These are phyloP conservation scores for Parthenolecanium corni DNA, from an alignment of 2,888 invertebrate genomes.

Conservation along the genomic window DNA sequence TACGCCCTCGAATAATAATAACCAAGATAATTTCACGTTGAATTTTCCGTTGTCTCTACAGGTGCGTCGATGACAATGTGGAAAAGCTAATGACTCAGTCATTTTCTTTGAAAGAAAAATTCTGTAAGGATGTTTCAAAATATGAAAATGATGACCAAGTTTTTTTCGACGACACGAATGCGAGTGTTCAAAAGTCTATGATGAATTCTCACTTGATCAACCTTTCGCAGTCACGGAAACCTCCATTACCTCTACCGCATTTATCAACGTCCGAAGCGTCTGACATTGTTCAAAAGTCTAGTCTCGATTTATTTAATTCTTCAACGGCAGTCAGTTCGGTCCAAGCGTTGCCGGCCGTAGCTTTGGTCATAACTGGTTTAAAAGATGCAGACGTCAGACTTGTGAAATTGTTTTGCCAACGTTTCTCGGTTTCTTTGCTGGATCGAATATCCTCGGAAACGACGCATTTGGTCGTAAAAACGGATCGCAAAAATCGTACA, in stretches of 20 bases:
- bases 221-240: background rate
- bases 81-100: too few relatives aligned
- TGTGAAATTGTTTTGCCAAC: slow-evolving; percentile 1
- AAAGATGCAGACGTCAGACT: slow-evolving; percentile 8
- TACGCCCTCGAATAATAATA: too few relatives aligned
- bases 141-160: too few relatives aligned
- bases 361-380: background rate
- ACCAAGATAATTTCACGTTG: too few relatives aligned
- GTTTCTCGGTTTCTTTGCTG: background rate
- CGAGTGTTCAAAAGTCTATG: too few relatives aligned
- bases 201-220: background rate
- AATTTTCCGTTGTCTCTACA: too few relatives aligned
- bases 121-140: too few relatives aligned
- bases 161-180: too few relatives aligned
- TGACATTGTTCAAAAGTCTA: background rate
- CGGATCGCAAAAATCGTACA: background rate
- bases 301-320: slow-evolving; percentile 3
- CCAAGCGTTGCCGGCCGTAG: background rate
- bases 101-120: too few relatives aligned
- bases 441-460: slow-evolving; percentile 6
- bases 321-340: background rate
- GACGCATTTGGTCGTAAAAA: slow-evolving; percentile 18
- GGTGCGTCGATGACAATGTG: too few relatives aligned
- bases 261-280: too few relatives aligned
- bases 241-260: background rate